A percentile compares a stretch with the other conserved stretches of the same genome.
These are phyloP conservation scores for Epistrophella euchroma DNA, from an alignment of 2,888 invertebrate species.

Conservation along the genomic window DNA sequence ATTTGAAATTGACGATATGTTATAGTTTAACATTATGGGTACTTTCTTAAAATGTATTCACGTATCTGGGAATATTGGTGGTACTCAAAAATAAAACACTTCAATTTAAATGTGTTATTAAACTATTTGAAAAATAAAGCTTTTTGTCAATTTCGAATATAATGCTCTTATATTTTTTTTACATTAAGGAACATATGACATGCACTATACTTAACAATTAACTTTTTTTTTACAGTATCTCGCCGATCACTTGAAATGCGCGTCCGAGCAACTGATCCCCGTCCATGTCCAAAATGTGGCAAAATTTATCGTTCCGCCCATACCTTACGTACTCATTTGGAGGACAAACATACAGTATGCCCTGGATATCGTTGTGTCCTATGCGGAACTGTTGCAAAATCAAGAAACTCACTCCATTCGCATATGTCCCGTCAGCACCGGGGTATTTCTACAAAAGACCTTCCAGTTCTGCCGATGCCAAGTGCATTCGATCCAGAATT, in stretches of 20 bases:
- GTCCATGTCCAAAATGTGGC: constrained; percentile 96
- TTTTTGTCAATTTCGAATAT: constrained; percentile 35
- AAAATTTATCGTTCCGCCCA: constrained; percentile 97
- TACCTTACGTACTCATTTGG: constrained; percentile 94
- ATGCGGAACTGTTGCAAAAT: constrained; percentile 96
- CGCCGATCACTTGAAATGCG: constrained; percentile 93
- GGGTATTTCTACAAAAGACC: constrained; percentile 96
- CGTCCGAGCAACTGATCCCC: constrained; percentile 95
- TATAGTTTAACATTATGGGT: background rate
- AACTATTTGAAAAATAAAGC: background rate
- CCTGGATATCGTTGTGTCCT: constrained; percentile 96
- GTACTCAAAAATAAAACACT: too few relatives aligned
- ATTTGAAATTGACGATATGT: constrained; percentile 30
- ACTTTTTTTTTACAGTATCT: constrained; percentile 85
- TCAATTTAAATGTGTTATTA: too few relatives aligned
- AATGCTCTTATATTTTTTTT: background rate
- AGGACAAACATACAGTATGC: constrained; percentile 96
- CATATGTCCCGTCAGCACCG: constrained; percentile 97
- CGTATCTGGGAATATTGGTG: too few relatives aligned
- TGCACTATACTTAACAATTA: background rate
- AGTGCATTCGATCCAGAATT: constrained; percentile 95
- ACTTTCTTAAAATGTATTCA: background rate
- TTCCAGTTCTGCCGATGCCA: constrained; percentile 96
- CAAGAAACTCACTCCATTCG: constrained; percentile 95
- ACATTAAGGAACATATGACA: background rate